Conservation (phyloP, 2,797 vertebrate species). For the Microchirus variegatus region DNA sequence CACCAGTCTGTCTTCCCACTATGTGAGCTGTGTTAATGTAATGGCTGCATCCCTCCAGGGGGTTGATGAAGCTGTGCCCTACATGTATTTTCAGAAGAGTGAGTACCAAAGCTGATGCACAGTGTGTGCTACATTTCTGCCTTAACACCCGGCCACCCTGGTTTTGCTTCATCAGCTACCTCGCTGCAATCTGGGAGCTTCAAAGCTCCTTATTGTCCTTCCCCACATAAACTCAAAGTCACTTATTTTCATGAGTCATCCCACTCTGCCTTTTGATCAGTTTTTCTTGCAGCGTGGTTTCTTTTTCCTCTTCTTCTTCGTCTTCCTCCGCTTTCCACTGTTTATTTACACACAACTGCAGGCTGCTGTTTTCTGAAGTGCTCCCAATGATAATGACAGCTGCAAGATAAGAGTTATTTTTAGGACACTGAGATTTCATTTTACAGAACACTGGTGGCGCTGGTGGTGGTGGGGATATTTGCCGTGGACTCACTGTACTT, state of each 20-base stretch:
- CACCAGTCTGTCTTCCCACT: constrained; percentile 46
- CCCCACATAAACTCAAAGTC: constrained; percentile 74
- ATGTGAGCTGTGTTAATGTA: constrained; percentile 74
- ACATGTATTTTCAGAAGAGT: constrained; percentile 72
- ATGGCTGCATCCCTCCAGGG: constrained; percentile 65
- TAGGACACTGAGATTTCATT: constrained; percentile 71
- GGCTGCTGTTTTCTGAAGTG: constrained; percentile 79
- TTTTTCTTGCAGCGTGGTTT: constrained; percentile 70
- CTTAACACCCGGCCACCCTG: constrained; percentile 43
- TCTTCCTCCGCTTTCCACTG: constrained; percentile 62
- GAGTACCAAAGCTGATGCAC: constrained; percentile 57
- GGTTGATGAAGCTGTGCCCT: constrained; percentile 71
- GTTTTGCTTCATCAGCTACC: constrained; percentile 71
- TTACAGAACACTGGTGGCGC: constrained; percentile 55
- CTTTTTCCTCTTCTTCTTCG: constrained; percentile 53
- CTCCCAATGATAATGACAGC: constrained; percentile 79
- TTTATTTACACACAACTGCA: constrained; percentile 76
- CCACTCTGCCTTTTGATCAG: constrained; percentile 71
- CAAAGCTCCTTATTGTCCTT: constrained; percentile 79
- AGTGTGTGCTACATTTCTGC: constrained; percentile 58
- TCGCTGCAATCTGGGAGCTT: constrained; percentile 72
- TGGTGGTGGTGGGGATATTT: constrained; percentile 1
- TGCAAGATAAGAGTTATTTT: constrained; percentile 82
- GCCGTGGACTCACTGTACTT: constrained; percentile 48
- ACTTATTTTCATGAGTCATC: constrained; percentile 80